Percentiles rank a stretch among this genome's conserved stretches.
phyloP scores from a whole-genome alignment of 1,140 invertebrate genomes.

The Halictus rubicundus region DNA sequence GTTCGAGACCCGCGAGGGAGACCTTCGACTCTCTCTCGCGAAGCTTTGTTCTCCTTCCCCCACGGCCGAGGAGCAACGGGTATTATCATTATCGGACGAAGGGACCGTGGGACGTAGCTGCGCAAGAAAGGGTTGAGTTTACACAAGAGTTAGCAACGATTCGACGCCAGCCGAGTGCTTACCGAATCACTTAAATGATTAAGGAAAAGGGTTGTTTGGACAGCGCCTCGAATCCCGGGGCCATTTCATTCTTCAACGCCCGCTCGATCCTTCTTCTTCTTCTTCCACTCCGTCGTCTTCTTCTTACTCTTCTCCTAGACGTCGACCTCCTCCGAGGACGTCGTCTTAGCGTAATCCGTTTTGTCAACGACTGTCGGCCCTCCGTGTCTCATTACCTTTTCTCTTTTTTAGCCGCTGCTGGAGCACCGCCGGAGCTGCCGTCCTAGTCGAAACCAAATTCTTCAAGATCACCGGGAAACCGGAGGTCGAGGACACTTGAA shows the following conservation, averaged over 20 bases:
- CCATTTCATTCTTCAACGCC: conserved; percentile 70
- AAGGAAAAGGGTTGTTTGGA: conserved; percentile 80
- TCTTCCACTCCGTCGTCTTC: conserved; percentile 21
- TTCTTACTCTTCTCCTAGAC: conserved; percentile 31
- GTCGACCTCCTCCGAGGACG: conserved; percentile 18
- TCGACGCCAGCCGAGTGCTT: conserved; percentile 74
- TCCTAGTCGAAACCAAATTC: no score
- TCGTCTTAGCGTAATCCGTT: conserved; percentile 75
- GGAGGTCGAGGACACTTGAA: no score
- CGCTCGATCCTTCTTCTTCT: conserved; percentile 11
- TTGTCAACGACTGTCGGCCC: conserved; percentile 75
- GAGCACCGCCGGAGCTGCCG: no score
- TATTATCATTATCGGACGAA: conserved; percentile 70
- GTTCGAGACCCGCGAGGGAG: conserved; percentile 1
- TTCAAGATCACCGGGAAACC: no score
- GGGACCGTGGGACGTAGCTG: conserved; percentile 56
- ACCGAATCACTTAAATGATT: conserved; percentile 80
- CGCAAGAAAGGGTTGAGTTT: conserved; percentile 75
- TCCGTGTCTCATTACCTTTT: conserved; percentile 71
- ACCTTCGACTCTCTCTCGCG: background rate
- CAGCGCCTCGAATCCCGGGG: conserved; percentile 69
- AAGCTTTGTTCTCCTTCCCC: conserved; percentile 50
- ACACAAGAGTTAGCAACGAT: conserved; percentile 76
- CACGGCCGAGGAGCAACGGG: conserved; percentile 38
- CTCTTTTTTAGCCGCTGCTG: conserved; percentile 58